Percentiles rank a stretch among this genome's conserved stretches.
Conservation (phyloP, 1,140 invertebrate species). For the Eulimnadia texana region DNA sequence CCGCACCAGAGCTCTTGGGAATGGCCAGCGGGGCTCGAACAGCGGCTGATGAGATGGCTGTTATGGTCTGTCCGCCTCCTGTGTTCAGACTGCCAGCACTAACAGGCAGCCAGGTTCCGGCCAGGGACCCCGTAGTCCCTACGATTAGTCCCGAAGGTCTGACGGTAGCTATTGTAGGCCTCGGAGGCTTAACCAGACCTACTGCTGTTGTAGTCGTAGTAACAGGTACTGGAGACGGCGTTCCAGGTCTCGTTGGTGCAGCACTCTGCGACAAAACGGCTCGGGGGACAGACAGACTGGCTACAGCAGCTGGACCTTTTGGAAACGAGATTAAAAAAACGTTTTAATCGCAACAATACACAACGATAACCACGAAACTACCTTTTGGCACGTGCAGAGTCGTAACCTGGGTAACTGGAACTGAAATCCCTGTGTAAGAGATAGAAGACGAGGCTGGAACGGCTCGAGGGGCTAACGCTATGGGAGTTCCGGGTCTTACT, state of each 20-base stretch:
- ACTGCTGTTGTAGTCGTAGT: neutral
- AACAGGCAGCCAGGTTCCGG: neutral
- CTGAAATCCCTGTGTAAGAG: neutral
- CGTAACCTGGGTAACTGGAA: neutral
- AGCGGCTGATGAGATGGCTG: neutral
- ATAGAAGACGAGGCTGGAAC: neutral
- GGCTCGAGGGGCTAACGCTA: slow-evolving; percentile 2
- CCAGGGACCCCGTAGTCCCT: neutral
- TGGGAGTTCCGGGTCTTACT: neutral
- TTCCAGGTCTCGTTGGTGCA: neutral
- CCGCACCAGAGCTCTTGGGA: neutral
- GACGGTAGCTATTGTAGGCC: neutral
- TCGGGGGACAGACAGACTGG: slow-evolving; percentile 7
- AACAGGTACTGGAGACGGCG: neutral
- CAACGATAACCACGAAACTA: neutral
- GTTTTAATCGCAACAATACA: neutral
- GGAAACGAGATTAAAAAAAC: neutral
- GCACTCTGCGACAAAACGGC: neutral
- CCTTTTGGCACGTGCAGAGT: slow-evolving; percentile 15
- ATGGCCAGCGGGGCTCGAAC: neutral
- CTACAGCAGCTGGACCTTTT: slow-evolving; percentile 12
- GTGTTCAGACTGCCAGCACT: neutral
- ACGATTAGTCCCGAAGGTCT: neutral
- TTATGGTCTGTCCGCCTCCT: neutral
- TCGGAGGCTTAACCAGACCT: neutral